phyloP scores from a whole-genome alignment of 2,113 vertebrate species.

The Cephalopholis sonnerati region DNA sequence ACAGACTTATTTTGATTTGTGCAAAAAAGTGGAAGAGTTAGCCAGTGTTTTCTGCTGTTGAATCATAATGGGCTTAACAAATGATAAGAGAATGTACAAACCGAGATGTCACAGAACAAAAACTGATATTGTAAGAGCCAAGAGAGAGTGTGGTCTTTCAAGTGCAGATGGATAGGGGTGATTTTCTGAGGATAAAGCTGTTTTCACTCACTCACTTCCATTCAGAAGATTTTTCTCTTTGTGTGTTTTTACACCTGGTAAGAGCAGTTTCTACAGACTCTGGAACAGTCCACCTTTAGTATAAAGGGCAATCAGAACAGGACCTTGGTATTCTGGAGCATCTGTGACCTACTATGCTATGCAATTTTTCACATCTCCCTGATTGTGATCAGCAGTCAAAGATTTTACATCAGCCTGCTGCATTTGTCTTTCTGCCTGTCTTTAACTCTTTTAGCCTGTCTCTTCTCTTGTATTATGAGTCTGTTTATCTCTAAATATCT shows the following conservation, averaged over 20 bases:
- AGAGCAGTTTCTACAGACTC: background rate
- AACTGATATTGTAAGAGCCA: background rate
- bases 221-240: background rate
- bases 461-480: background rate
- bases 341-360: too few species aligned
- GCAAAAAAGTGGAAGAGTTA: background rate
- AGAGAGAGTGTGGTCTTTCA: background rate
- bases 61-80: conserved; percentile 18
- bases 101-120: conserved; percentile 12
- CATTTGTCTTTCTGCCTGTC: background rate
- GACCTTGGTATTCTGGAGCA: background rate
- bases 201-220: background rate
- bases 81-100: conserved; percentile 24
- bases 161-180: conserved; percentile 9
- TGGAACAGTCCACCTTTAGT: background rate
- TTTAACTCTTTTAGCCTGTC: background rate
- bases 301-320: background rate
- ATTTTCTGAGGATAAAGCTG: background rate
- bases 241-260: conserved; percentile 1
- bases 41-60: conserved; percentile 21
- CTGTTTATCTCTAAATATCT: background rate
- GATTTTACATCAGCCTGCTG: background rate
- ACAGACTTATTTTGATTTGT: conserved; percentile 11
- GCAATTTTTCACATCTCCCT: background rate
- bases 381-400: background rate